phyloP scores from a whole-genome alignment of 1,140 invertebrate genomes.

The Orchestia grillus region DNA sequence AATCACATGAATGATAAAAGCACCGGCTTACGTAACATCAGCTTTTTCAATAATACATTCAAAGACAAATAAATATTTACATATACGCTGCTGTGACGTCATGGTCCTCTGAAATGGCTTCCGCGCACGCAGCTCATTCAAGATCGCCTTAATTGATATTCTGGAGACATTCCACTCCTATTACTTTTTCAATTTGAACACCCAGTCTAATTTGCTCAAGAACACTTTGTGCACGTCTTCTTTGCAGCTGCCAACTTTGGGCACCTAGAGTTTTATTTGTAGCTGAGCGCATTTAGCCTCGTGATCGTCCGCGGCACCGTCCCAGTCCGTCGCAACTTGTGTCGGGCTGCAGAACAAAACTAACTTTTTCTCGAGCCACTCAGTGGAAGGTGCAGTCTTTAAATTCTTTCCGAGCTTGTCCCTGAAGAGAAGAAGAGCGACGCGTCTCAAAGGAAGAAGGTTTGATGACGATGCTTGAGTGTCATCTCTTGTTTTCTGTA shows the following conservation, averaged over 20 bases:
- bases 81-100: no score
- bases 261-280: not conserved
- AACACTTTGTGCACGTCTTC: not conserved
- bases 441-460: not conserved
- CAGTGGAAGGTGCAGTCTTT: not conserved
- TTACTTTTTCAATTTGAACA: not conserved
- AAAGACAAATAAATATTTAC: no score
- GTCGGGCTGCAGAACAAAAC: not conserved
- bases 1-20: no score
- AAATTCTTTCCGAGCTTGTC: not conserved
- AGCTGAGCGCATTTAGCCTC: not conserved
- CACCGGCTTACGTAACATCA: no score
- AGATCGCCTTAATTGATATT: not conserved
- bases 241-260: not conserved
- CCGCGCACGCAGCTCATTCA: not conserved
- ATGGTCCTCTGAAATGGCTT: no score
- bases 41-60: no score
- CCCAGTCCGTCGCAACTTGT: not conserved
- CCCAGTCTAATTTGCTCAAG: not conserved
- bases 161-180: not conserved
- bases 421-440: not conserved
- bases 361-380: not conserved
- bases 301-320: not conserved
- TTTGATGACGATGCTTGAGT: slow-evolving; percentile 7
- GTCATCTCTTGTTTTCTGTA: not conserved